Percentiles rank a stretch among this genome's conserved stretches.
Evolutionary conservation across 2,797 vertebrate genomes (phyloP).

Genomic region (Neostethus bicornis): DNA sequence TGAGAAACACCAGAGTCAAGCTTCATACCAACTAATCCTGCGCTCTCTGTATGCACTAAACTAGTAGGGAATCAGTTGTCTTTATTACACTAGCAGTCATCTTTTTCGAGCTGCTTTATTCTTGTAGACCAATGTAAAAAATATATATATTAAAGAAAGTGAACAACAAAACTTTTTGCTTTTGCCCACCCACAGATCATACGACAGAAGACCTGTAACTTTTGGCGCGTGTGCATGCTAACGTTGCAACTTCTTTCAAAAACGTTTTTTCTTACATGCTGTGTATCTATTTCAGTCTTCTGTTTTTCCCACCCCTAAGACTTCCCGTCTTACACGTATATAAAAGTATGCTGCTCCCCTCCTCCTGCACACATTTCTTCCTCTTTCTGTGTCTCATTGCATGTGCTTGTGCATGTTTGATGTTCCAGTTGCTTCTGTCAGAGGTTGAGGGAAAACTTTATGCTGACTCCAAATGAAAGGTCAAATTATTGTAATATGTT

Average conservation of each 20-base stretch:
- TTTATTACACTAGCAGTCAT: neutral
- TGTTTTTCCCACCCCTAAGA: constrained; percentile 25
- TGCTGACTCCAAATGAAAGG: neutral
- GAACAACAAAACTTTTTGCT: neutral
- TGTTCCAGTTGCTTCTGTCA: constrained; percentile 35
- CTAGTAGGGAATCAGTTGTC: neutral
- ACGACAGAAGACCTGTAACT: too few relatives aligned
- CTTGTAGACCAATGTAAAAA: neutral
- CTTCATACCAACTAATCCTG: neutral
- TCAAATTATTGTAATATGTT: too few relatives aligned
- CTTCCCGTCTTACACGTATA: constrained; percentile 38
- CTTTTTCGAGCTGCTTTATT: neutral
- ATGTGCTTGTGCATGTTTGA: constrained; percentile 25
- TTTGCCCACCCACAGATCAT: too few relatives aligned
- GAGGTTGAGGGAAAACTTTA: neutral
- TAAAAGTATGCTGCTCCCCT: constrained; percentile 40
- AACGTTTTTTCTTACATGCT: neutral
- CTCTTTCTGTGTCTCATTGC: constrained; percentile 31
- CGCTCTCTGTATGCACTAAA: neutral
- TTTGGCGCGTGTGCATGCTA: too few relatives aligned
- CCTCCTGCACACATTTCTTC: constrained; percentile 25
- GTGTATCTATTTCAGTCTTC: too few relatives aligned
- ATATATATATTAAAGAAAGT: neutral
- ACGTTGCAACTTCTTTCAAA: neutral
- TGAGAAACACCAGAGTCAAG: constrained; percentile 4